A percentile compares a stretch with the other conserved stretches of the same genome.
These are phyloP conservation scores for Podarcis muralis DNA, from an alignment of 2,113 vertebrate genomes.

Conservation along the genomic window DNA sequence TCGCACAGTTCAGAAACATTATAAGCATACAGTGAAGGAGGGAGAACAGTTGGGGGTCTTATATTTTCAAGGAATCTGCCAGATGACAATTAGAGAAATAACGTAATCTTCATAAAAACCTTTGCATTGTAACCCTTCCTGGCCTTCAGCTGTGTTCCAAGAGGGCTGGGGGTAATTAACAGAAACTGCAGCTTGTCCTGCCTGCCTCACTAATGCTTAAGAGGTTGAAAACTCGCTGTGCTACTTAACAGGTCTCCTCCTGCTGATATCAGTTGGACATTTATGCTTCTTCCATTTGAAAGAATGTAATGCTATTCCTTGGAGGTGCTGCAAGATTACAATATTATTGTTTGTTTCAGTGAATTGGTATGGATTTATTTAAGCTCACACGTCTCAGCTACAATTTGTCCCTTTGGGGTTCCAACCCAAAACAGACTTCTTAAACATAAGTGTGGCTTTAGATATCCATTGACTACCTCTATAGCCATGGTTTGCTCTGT, in stretches of 20 bases:
- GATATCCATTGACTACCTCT: background rate
- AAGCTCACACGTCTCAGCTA: background rate
- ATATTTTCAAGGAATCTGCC: constrained; percentile 24
- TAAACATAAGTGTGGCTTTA: background rate
- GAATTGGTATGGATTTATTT: background rate
- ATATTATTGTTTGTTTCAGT: background rate
- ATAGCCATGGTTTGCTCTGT: background rate
- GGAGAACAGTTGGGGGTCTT: background rate
- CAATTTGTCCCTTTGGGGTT: background rate
- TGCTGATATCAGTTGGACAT: background rate
- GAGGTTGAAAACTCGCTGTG: background rate
- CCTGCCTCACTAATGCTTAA: background rate
- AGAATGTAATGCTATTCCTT: background rate
- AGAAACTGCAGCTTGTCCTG: background rate
- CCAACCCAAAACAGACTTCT: background rate
- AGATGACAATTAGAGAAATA: background rate
- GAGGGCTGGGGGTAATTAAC: background rate
- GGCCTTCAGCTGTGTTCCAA: background rate
- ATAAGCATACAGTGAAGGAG: background rate
- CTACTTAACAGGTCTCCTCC: constrained; percentile 10
- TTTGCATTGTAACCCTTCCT: background rate
- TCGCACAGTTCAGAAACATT: constrained; percentile 13
- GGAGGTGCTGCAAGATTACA: background rate
- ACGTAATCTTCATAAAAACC: background rate
- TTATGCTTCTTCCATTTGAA: background rate